Evolutionary conservation across 2,113 vertebrate species (phyloP), one percentile per base, ranked within the genome.

Genomic region (Saccopteryx bilineata): DNA sequence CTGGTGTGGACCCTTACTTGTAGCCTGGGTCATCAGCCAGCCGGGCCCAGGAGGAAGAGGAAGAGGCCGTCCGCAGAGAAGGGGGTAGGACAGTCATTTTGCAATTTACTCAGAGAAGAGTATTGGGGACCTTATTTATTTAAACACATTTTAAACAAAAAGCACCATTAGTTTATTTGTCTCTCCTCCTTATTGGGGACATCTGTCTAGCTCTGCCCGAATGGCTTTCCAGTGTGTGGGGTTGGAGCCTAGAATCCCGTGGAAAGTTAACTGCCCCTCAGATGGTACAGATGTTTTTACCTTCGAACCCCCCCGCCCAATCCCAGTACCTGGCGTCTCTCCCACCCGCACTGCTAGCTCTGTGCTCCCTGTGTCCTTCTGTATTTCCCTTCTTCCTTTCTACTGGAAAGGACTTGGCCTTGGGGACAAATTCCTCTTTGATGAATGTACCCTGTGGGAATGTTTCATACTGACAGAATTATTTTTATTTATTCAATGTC

Each of bases 401-500:
- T 52, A 9, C 48, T 68, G 87, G 89, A 96, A 75, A 85, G 91
- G 79, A 60, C 72, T 82, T 96, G 95, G 75, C 95, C 95, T 92
- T 90, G 95, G 92, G 84, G 66, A 96, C 79, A 92, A 95, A 94
- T 96, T 91, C 96, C 92, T 96, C 88, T 90, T 94, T 96, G 96
- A 98, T 98, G 97, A 98, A 98, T 98, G 97, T 97, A 97, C 96
- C 97, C 97, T 98, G 94, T 98, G 97, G 96, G 96, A 96, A 96
- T 97, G 96, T 98, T 98, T 98, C 97, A 97, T 97, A 97, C 94
- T 93, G 96, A 98, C 94, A 97, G 96, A 97, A 97, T 97, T 97
- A 97, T 97, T 98, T 97, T 98, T 97, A 98, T 98, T 98, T 98
- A 98, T 98, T 98, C 97, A 91, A 96, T 97, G 96, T 94, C 86